Base-by-base conservation (phyloP, 1,140 invertebrate genomes). In the Forficula auricularia region DNA sequence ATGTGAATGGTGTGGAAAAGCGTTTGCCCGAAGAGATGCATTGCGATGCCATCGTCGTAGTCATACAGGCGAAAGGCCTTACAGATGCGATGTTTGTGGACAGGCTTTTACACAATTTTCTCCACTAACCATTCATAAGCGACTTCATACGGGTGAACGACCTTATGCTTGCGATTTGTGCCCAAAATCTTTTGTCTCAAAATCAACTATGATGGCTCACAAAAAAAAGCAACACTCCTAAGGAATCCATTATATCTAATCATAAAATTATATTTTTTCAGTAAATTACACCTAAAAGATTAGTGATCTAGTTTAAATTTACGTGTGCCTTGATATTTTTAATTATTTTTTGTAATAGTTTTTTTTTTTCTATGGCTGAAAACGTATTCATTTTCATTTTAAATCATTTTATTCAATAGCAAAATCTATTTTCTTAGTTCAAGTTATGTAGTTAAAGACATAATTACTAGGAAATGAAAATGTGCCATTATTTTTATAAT, bases 111-210 rank as follows among this genome's bases (percentile, higher is more conserved):
- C 71, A 1, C 72, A 75, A 44, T 73, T 72, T 44, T 71, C 70
- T 30, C 71, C 71, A 2, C 72, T 75, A 68, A 68, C 66, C 0
- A 73, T 73, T 41, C 72, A 75, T 43, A 72, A 71, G 48, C 57
- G 71, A 33, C 48, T 72, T 16, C 82, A 87, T 54, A 86, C 82
- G 0, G 79, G 83, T 1, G 82, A 86, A 53, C 66, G 78, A 40
- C 83, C 83, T 0, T 87, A 85, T 53, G 65, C 72, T 32, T 87
- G 83, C 58, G 75, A 82, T 43, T 60, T 74, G 1, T 87, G 83
- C 53, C 61, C 66, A 1, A 71, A 69, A 48, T 57, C 62, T 1
- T 74, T 73, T 42, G 69, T 73, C 1, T 72, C 71, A 0, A 54
- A 64, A 33, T 72, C 70, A 0, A 71, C 70, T 0, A 70, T 74